Evolutionary conservation across 2,888 invertebrate species (phyloP).

Genomic region (Sarcophaga subvicina): DNA sequence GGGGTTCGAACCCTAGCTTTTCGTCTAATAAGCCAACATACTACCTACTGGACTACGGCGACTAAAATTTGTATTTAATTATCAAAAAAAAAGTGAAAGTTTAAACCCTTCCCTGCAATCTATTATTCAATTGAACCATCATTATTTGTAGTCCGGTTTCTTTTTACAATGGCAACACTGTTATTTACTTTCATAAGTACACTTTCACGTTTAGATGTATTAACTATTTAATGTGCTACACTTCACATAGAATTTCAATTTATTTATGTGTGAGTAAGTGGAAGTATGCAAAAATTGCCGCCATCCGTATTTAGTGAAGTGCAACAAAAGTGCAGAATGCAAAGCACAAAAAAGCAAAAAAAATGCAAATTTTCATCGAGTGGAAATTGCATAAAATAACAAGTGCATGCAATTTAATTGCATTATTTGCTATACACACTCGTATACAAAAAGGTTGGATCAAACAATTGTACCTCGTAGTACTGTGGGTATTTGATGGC

Average conservation of each 20-base stretch:
- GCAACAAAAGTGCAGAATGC: neutral
- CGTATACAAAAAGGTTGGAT: neutral
- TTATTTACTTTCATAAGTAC: no score
- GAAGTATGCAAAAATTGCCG: neutral
- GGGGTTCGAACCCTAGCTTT: no score
- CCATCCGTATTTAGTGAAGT: constrained; percentile 24
- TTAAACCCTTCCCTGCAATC: no score
- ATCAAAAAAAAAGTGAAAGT: no score
- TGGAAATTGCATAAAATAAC: constrained; percentile 23
- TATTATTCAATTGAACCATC: no score
- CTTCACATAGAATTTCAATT: neutral
- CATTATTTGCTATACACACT: constrained; percentile 9
- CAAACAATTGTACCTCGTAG: neutral
- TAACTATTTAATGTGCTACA: neutral
- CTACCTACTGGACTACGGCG: no score
- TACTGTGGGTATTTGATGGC: neutral
- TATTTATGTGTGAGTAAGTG: constrained; percentile 1
- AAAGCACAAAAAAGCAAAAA: neutral
- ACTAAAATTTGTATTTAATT: no score
- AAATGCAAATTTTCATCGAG: constrained; percentile 35
- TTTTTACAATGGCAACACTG: no score
- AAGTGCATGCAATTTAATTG: constrained; percentile 41
- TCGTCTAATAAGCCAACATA: no score
- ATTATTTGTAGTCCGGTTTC: no score
- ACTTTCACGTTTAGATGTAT: no score